Evolutionary conservation across 2,888 invertebrate species (phyloP).

Genomic region (Idaea dimidiata): DNA sequence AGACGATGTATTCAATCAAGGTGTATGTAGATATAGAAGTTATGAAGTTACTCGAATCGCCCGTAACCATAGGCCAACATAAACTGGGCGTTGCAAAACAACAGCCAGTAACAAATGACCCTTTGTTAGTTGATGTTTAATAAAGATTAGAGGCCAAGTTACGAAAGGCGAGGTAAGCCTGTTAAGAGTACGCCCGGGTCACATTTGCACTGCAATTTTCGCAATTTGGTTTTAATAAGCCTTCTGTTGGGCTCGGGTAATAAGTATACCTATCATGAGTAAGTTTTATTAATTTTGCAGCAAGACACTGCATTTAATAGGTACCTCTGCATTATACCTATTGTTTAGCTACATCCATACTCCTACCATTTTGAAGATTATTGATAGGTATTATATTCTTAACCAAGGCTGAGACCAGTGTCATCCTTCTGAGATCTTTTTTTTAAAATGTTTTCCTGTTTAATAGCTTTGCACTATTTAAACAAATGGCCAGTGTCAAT

Average conservation of each 20-base stretch:
- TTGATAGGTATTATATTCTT: too few relatives aligned
- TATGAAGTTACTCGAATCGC: slow-evolving; percentile 33
- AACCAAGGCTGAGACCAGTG: too few relatives aligned
- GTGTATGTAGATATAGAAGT: too few relatives aligned
- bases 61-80: slow-evolving; percentile 34
- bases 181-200: slow-evolving; percentile 69
- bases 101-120: slow-evolving; percentile 37
- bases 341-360: too few relatives aligned
- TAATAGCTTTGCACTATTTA: too few relatives aligned
- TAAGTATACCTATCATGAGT: slow-evolving; percentile 51
- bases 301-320: slow-evolving; percentile 21
- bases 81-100: slow-evolving; percentile 30
- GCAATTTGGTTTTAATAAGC: slow-evolving; percentile 79
- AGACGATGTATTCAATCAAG: too few relatives aligned
- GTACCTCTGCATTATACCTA: too few relatives aligned
- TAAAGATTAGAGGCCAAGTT: slow-evolving; percentile 35
- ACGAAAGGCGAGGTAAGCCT: slow-evolving; percentile 51
- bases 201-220: slow-evolving; percentile 79
- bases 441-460: too few relatives aligned
- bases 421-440: too few relatives aligned
- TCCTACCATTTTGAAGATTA: too few relatives aligned
- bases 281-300: slow-evolving; percentile 29
- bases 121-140: slow-evolving; percentile 18
- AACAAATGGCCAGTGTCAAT: too few relatives aligned
- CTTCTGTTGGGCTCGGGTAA: slow-evolving; percentile 61